Evolutionary conservation across 2,888 invertebrate genomes (phyloP).

Genomic region (Eupeodes latifasciatus): DNA sequence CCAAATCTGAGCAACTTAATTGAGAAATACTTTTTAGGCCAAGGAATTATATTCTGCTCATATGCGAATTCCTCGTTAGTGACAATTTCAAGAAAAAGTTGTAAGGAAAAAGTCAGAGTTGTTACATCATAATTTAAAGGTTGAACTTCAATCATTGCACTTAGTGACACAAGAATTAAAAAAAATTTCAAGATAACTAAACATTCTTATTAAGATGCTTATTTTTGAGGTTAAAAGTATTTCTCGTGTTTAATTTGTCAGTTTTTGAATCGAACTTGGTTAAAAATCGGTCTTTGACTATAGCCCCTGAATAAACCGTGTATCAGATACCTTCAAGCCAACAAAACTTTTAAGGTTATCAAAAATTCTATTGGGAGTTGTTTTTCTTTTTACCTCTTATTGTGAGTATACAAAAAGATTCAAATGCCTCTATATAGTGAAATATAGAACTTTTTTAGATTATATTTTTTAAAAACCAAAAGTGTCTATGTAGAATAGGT

Average conservation of each 20-base stretch:
- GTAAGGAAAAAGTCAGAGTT: too few species aligned
- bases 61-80: too few species aligned
- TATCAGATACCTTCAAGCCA: background rate
- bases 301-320: background rate
- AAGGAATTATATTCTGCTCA: too few species aligned
- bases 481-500: slow-evolving; percentile 1
- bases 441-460: slow-evolving; percentile 39
- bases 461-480: slow-evolving; percentile 46
- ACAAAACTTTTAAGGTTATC: slow-evolving; percentile 40
- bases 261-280: background rate
- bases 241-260: background rate
- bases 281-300: background rate
- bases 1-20: too few species aligned
- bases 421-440: slow-evolving; percentile 33
- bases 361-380: slow-evolving; percentile 8
- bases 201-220: too few species aligned
- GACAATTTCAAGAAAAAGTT: too few species aligned
- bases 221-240: too few species aligned
- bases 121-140: too few species aligned
- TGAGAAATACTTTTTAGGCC: too few species aligned
- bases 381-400: background rate
- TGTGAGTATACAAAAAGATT: slow-evolving; percentile 14
- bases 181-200: too few species aligned
- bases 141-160: too few species aligned
- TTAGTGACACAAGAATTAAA: too few species aligned